phyloP scores from a whole-genome alignment of 1,140 invertebrate genomes.

The Anoplolepis gracilipes region DNA sequence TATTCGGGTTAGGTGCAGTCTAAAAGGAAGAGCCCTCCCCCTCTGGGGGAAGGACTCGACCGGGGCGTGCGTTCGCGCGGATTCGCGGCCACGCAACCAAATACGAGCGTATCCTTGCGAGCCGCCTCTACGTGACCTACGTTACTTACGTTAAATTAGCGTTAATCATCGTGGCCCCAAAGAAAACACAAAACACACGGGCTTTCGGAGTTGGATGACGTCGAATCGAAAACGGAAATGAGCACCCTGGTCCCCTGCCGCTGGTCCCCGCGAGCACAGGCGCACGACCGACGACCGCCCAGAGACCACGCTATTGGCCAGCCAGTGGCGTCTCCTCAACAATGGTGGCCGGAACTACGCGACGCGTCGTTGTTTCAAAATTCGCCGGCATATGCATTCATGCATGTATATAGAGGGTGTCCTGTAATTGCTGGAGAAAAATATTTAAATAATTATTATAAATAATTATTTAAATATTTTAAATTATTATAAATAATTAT shows the following conservation, averaged over 20 bases:
- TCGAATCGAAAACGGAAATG: slow-evolving; percentile 83
- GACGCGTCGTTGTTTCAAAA: slow-evolving; percentile 45
- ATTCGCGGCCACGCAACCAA: slow-evolving; percentile 73
- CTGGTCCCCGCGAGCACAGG: not conserved
- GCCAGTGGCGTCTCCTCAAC: not conserved
- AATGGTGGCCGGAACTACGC: not conserved
- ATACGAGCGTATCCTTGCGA: slow-evolving; percentile 73
- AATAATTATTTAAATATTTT: no score
- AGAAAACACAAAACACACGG: slow-evolving; percentile 83
- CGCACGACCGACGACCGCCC: slow-evolving; percentile 7
- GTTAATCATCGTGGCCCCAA: slow-evolving; percentile 83
- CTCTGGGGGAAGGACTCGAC: not conserved
- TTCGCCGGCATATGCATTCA: not conserved
- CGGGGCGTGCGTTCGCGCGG: slow-evolving; percentile 57
- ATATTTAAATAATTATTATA: no score
- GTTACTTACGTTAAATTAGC: slow-evolving; percentile 83
- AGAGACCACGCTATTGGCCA: slow-evolving; percentile 37
- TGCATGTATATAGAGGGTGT: no score
- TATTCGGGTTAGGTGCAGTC: no score
- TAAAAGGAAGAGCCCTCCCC: no score
- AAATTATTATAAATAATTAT: no score
- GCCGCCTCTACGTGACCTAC: not conserved
- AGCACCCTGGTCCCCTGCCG: slow-evolving; percentile 59
- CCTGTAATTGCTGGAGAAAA: no score
- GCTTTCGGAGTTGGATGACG: slow-evolving; percentile 81